Evolutionary conservation across 2,888 invertebrate species (phyloP).

Genomic region (Amorpha juglandis): DNA sequence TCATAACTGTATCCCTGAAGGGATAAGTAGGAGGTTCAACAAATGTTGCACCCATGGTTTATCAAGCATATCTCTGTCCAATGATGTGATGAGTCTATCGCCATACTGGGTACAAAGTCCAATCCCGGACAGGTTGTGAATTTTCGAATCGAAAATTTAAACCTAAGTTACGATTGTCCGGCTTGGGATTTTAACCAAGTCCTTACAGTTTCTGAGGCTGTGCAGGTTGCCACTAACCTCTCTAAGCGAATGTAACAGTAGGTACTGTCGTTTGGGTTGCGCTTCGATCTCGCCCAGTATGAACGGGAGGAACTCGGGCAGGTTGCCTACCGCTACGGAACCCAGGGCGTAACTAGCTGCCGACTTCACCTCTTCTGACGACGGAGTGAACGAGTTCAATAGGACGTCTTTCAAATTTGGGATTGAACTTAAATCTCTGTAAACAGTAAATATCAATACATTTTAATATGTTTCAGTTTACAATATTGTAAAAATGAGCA

Average conservation of each 20-base stretch:
- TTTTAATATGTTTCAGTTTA: neutral
- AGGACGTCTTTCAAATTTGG: slow-evolving; percentile 90
- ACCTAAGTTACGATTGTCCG: too few species aligned
- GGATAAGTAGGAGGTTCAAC: too few species aligned
- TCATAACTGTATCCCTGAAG: too few species aligned
- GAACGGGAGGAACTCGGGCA: slow-evolving; percentile 96
- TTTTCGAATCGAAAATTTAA: too few species aligned
- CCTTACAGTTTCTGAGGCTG: too few species aligned
- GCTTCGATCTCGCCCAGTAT: slow-evolving; percentile 96
- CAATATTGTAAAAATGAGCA: too few species aligned
- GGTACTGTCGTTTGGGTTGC: slow-evolving; percentile 97
- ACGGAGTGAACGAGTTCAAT: slow-evolving; percentile 93
- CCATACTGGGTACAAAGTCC: too few species aligned
- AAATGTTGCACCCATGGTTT: too few species aligned
- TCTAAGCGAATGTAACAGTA: slow-evolving; percentile 97
- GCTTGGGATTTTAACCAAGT: too few species aligned
- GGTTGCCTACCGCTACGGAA: slow-evolving; percentile 97
- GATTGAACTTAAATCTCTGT: slow-evolving; percentile 91
- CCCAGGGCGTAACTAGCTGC: slow-evolving; percentile 99
- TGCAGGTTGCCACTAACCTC: slow-evolving; percentile 86
- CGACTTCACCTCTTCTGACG: slow-evolving; percentile 98
- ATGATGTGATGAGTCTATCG: too few species aligned
- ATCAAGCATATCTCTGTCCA: too few species aligned
- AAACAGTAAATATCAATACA: slow-evolving; percentile 22
- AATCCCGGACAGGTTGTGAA: too few species aligned